These are phyloP conservation scores for Agrypnia vestita DNA, from an alignment of 1,140 invertebrate species.

Conservation along the genomic window DNA sequence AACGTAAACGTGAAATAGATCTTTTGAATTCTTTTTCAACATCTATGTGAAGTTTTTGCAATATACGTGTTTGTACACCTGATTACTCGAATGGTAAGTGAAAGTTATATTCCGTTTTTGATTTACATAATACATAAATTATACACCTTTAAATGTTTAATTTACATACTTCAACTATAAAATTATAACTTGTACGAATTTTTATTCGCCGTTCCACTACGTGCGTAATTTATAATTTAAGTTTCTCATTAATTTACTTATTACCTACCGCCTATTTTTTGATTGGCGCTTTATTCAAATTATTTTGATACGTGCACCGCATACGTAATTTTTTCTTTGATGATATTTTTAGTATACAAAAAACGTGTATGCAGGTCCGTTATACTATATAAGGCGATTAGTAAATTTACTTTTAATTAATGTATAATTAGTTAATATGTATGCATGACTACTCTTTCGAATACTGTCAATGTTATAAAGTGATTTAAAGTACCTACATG, in stretches of 20 bases:
- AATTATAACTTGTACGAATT: not conserved
- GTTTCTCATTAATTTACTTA: conserved; percentile 5
- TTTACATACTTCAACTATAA: not conserved
- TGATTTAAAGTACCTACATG: too few relatives aligned
- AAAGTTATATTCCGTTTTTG: not conserved
- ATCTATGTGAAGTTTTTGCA: not conserved
- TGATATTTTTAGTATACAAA: too few relatives aligned
- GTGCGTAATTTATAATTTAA: not conserved
- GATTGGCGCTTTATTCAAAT: not conserved
- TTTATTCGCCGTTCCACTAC: not conserved
- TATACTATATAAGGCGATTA: too few relatives aligned
- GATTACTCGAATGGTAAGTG: conserved; percentile 17
- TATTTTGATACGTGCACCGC: not conserved
- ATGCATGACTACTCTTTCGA: too few relatives aligned
- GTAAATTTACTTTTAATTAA: too few relatives aligned
- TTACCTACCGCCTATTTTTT: not conserved
- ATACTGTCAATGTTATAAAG: too few relatives aligned
- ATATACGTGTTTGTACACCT: not conserved
- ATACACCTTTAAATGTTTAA: not conserved
- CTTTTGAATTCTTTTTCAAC: too few relatives aligned
- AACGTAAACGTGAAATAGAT: too few relatives aligned
- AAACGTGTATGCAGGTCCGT: too few relatives aligned
- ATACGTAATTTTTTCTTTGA: too few relatives aligned
- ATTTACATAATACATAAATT: conserved; percentile 8
- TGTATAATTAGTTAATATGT: too few relatives aligned